These are phyloP conservation scores for Propithecus coquereli DNA, from an alignment of 2,113 vertebrate species.

Conservation along the genomic window DNA sequence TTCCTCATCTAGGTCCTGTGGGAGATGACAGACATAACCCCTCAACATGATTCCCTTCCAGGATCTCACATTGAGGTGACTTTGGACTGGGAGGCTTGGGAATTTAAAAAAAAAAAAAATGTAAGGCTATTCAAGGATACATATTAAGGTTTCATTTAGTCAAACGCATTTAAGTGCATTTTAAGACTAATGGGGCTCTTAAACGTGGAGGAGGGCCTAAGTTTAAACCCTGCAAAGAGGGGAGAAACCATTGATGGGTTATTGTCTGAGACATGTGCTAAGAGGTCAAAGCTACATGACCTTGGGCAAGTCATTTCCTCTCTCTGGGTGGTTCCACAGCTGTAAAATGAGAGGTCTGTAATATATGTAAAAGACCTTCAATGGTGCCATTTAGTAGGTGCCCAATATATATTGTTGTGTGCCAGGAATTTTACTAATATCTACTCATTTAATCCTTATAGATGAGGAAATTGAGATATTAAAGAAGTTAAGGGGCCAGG, in stretches of 20 bases:
- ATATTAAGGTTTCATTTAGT: background rate
- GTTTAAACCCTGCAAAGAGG: background rate
- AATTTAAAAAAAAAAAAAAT: background rate
- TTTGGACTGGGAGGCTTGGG: background rate
- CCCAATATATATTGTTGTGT: background rate
- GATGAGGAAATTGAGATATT: background rate
- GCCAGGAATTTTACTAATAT: background rate
- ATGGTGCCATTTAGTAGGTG: background rate
- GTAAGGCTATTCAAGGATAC: background rate
- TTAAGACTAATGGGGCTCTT: background rate
- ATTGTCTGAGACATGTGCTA: background rate
- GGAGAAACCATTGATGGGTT: background rate
- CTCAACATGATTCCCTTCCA: background rate
- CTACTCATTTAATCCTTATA: background rate
- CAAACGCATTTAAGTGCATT: background rate
- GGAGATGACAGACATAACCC: background rate
- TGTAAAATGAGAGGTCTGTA: background rate
- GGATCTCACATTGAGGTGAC: background rate
- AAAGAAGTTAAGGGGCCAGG: background rate
- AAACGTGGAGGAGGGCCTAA: background rate
- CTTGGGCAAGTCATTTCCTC: background rate
- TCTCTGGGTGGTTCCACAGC: background rate
- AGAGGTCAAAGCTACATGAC: background rate
- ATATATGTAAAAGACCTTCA: background rate
- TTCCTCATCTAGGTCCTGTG: background rate